Evolutionary conservation across 2,113 vertebrate genomes (phyloP), one percentile per base, ranked within the genome.

Genomic region (Anguilla rostrata): DNA sequence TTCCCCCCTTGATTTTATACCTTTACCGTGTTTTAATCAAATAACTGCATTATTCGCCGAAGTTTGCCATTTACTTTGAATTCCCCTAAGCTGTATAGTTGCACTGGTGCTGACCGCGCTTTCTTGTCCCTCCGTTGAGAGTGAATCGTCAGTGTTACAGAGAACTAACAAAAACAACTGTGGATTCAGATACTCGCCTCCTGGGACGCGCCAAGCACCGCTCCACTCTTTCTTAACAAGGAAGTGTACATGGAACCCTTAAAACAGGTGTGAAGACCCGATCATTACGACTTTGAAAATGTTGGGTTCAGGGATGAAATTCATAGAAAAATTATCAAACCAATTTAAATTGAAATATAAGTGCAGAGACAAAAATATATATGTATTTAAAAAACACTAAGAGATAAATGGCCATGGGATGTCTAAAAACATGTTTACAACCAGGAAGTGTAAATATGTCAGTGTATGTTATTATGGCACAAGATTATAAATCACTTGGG

Each of bases 401-500:
- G 63, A n/a, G 9, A 75, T 14, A 49, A 34, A 43, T 43, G 11
- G 46, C 60, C 22, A 43, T 49, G 63, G 53, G 26, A 75, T 34
- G 11, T 75, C 71, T 3, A 75, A 75, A 71, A 12, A 34, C 34
- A 12, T 75, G 7, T 75, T 75, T 26, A 7, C 66, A 57, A 78
- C 49, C 20, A 78, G n/a, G 8, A 78, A 79, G n/a, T 34, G n/a
- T n/a, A 78, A 85, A 56, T 56, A 46, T 53, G 16, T 11, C 40
- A 85, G 22, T 20, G 53, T 34, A 56, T 78, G n/a, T 43, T 85
- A 56, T 80, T 85, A 79, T 14, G 57, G 57, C 22, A 43, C 18
- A 41, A 81, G 46, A 85, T 86, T 83, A 83, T 90, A 84, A 81
- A 66, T 87, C 81, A 79, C 89, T 88, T 83, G 87, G 90, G 75